Percentiles rank a stretch among this genome's conserved stretches.
phyloP scores from a whole-genome alignment of 2,113 vertebrate species.

The Corythaixoides concolor region DNA sequence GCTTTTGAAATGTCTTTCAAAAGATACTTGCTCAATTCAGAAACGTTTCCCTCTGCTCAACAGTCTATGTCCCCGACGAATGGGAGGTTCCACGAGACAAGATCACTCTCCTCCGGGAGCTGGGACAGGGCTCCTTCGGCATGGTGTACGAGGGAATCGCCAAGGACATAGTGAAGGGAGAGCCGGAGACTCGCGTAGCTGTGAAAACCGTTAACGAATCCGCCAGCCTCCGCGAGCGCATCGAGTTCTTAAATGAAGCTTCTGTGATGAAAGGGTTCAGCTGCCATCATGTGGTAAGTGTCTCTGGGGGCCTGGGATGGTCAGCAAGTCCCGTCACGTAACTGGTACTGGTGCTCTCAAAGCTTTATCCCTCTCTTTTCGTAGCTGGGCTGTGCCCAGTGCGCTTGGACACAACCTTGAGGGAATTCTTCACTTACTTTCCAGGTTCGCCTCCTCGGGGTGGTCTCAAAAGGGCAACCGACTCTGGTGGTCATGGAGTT shows the following conservation, averaged over 20 bases:
- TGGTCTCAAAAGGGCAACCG: constrained; percentile 96
- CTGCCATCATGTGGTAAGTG: constrained; percentile 95
- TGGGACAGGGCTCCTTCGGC: constrained; percentile 96
- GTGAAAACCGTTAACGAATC: constrained; percentile 97
- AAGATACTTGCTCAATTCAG: neutral
- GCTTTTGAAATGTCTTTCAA: neutral
- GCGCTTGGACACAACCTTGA: neutral
- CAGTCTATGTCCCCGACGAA: constrained; percentile 94
- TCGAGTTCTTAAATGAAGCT: constrained; percentile 97
- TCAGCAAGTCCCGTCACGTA: neutral
- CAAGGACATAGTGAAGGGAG: constrained; percentile 92
- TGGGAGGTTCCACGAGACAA: constrained; percentile 97
- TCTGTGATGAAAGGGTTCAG: constrained; percentile 98
- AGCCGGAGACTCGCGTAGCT: constrained; percentile 86
- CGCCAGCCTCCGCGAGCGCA: constrained; percentile 92
- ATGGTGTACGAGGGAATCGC: constrained; percentile 97
- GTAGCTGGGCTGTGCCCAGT: neutral
- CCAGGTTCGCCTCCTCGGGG: constrained; percentile 93
- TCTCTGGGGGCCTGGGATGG: neutral
- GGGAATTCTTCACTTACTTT: neutral
- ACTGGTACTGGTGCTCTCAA: neutral
- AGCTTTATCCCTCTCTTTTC: neutral
- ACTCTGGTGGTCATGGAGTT: constrained; percentile 96
- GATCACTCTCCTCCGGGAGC: constrained; percentile 87
- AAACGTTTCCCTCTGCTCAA: neutral